Conservation (phyloP, 2,888 invertebrate genomes). For the Limulus polyphemus region DNA sequence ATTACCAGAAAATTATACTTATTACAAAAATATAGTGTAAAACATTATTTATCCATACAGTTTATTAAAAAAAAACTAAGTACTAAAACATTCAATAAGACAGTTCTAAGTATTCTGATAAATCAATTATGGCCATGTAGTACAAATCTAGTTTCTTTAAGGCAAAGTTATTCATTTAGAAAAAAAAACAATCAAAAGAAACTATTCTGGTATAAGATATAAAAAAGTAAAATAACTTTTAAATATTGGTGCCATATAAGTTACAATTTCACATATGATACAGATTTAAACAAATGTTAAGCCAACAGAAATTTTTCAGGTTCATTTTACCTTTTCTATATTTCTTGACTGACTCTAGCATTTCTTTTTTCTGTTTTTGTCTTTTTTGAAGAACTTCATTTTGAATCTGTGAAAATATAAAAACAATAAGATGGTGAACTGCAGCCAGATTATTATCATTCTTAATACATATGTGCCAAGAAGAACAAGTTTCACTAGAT, state of each 20-base stretch:
- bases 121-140: too few species aligned
- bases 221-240: neutral
- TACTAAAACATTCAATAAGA: too few species aligned
- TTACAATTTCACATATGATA: neutral
- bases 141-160: too few species aligned
- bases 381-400: conserved; percentile 69
- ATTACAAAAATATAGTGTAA: too few species aligned
- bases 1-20: too few species aligned
- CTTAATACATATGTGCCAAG: neutral
- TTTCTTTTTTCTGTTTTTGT: conserved; percentile 77
- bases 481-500: neutral
- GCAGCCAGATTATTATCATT: neutral
- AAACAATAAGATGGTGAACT: neutral
- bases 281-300: neutral
- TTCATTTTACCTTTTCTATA: conserved; percentile 57
- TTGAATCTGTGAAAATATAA: conserved; percentile 45
- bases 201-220: conserved; percentile 1
- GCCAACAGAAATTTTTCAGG: too few species aligned
- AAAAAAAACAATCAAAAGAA: neutral
- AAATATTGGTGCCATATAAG: neutral
- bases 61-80: too few species aligned
- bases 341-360: conserved; percentile 84
- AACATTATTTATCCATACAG: too few species aligned
- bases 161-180: too few species aligned
- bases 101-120: too few species aligned